Conservation (phyloP, 2,797 vertebrate genomes). For the Lycodopsis pacificus region DNA sequence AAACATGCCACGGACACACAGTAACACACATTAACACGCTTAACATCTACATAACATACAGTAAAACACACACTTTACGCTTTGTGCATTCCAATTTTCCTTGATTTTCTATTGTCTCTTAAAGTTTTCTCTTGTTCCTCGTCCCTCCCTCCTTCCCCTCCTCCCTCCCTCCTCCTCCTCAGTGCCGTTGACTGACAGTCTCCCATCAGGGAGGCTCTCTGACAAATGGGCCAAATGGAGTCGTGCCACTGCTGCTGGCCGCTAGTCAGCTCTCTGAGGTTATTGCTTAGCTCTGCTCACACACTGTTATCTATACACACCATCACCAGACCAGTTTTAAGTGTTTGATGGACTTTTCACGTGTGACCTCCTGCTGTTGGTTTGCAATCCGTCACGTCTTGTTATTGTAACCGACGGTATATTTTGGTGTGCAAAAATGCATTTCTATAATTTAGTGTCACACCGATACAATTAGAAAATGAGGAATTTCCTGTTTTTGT, state of each 20-base stretch:
- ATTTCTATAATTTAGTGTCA: neutral
- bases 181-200: slow-evolving; percentile 58
- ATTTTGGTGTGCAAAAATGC: neutral
- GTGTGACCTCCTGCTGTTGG: slow-evolving; percentile 28
- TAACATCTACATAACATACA: slow-evolving; percentile 1
- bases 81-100: neutral
- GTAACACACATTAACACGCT: neutral
- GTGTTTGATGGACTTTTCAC: slow-evolving; percentile 70
- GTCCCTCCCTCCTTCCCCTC: neutral
- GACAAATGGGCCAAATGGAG: slow-evolving; percentile 81
- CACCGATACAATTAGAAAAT: neutral
- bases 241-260: slow-evolving; percentile 71
- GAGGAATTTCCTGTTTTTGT: neutral
- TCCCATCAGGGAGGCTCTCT: slow-evolving; percentile 73
- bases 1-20: slow-evolving; percentile 9
- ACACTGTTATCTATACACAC: slow-evolving; percentile 63
- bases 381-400: neutral
- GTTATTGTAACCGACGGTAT: neutral
- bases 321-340: slow-evolving; percentile 41
- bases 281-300: slow-evolving; percentile 64
- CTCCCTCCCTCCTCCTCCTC: neutral
- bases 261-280: slow-evolving; percentile 64
- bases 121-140: neutral
- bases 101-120: neutral
- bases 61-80: slow-evolving; percentile 14